phyloP scores from a whole-genome alignment of 2,888 invertebrate species.

The Lapara coniferarum region DNA sequence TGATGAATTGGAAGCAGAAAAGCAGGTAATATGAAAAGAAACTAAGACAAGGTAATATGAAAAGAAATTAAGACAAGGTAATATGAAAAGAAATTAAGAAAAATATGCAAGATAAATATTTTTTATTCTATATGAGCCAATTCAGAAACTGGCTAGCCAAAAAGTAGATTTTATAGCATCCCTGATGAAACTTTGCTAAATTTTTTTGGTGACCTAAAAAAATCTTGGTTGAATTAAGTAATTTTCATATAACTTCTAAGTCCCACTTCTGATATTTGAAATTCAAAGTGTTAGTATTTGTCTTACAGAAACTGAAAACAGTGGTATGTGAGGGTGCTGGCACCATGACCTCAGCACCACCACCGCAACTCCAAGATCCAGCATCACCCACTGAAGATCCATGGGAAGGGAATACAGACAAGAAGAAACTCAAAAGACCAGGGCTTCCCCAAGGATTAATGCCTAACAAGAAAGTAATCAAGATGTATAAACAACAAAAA shows the following conservation, averaged over 20 bases:
- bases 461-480: slow-evolving; percentile 94
- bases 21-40: slow-evolving; percentile 60
- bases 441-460: slow-evolving; percentile 90
- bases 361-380: slow-evolving; percentile 58
- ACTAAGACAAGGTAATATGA: not conserved
- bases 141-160: no score
- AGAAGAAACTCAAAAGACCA: slow-evolving; percentile 88
- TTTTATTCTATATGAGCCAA: not conserved
- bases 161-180: no score
- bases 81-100: no score
- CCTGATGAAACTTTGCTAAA: no score
- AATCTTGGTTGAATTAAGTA: no score
- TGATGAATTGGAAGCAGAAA: slow-evolving; percentile 83
- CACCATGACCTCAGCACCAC: slow-evolving; percentile 65
- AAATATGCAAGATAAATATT: no score
- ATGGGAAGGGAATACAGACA: slow-evolving; percentile 79
- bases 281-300: slow-evolving; percentile 16
- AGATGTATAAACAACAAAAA: slow-evolving; percentile 88
- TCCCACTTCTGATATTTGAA: no score
- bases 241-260: no score
- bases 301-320: slow-evolving; percentile 69
- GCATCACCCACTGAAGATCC: slow-evolving; percentile 67
- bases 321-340: slow-evolving; percentile 73
- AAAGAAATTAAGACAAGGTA: no score
- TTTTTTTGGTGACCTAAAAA: no score